Conservation (phyloP, 2,888 invertebrate species). For the Osedax frankpressi region DNA sequence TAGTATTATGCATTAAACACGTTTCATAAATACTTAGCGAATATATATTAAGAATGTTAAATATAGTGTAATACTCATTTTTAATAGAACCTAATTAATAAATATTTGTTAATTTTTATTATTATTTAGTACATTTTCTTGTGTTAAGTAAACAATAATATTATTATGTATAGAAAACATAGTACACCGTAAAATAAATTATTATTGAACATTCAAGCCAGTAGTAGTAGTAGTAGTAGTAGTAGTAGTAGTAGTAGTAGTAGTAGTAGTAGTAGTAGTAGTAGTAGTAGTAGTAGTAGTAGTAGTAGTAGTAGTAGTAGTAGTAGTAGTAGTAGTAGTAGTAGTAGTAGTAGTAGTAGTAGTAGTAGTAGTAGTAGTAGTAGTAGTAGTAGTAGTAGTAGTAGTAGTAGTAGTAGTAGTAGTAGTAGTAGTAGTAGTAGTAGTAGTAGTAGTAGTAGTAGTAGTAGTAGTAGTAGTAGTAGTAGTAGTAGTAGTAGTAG, state of each 20-base stretch:
- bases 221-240: slow-evolving; percentile 8
- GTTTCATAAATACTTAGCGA: no score
- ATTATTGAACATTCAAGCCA: not conserved
- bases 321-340: not conserved
- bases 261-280: slow-evolving; percentile 2
- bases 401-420: not conserved
- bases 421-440: slow-evolving; percentile 5
- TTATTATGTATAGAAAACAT: no score
- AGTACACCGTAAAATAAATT: no score
- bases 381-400: not conserved
- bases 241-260: not conserved
- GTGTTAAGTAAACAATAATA: no score
- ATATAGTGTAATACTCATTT: no score
- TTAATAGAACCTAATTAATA: no score
- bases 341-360: slow-evolving; percentile 4
- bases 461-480: slow-evolving; percentile 1
- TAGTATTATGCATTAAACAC: no score
- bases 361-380: slow-evolving; percentile 5
- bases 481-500: slow-evolving; percentile 11
- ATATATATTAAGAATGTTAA: no score
- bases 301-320: slow-evolving; percentile 2
- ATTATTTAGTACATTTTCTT: no score
- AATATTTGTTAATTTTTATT: no score
- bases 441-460: slow-evolving; percentile 12
- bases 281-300: slow-evolving; percentile 5